Evolutionary conservation across 2,113 vertebrate genomes (phyloP).

Genomic region (Sinocyclocheilus anophthalmus): DNA sequence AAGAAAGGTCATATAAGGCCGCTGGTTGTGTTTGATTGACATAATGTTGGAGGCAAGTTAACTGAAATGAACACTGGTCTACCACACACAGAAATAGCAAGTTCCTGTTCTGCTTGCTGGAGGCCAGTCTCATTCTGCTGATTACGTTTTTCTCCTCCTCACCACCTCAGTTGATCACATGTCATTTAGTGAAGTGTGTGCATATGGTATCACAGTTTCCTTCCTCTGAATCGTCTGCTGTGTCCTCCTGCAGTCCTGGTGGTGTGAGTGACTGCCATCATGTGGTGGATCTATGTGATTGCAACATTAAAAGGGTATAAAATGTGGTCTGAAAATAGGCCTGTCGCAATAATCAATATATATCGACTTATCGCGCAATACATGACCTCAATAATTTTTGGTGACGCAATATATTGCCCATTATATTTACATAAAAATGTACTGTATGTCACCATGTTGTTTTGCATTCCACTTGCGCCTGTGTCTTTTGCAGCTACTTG

Average conservation of each 20-base stretch:
- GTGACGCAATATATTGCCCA: no score
- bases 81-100: background rate
- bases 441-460: no score
- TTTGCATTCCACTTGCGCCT: no score
- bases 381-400: no score
- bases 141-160: background rate
- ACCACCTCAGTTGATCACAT: background rate
- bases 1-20: background rate
- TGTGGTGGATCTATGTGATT: slow-evolving; percentile 13
- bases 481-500: no score
- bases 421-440: no score
- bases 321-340: background rate
- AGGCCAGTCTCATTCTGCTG: background rate
- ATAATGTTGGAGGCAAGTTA: background rate
- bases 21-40: background rate
- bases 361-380: no score
- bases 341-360: no score
- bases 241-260: background rate
- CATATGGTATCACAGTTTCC: background rate
- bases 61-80: background rate
- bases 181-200: background rate
- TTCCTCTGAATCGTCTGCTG: background rate
- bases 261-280: slow-evolving; percentile 25
- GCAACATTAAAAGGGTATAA: background rate
- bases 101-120: background rate